Conservation (phyloP, 2,797 vertebrate genomes). For the Stomatorhinus walkeri region DNA sequence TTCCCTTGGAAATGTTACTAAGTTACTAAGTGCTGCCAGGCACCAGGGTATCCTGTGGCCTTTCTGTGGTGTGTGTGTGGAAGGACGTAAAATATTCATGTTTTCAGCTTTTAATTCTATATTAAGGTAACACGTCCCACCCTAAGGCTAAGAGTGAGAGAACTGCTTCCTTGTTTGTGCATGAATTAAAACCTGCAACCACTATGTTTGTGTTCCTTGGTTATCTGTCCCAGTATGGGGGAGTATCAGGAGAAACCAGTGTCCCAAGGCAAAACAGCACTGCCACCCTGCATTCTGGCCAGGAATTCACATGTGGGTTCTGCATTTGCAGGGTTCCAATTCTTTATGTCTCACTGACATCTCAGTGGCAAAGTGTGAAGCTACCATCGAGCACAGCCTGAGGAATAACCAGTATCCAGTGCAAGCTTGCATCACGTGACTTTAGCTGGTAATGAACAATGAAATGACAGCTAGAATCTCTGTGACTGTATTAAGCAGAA, state of each 20-base stretch:
- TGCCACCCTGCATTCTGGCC: neutral
- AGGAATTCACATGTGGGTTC: neutral
- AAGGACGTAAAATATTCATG: constrained; percentile 3
- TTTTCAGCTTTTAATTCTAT: constrained; percentile 19
- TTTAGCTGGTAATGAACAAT: neutral
- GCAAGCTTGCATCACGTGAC: neutral
- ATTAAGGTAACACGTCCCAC: constrained; percentile 12
- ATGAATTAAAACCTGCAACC: constrained; percentile 21
- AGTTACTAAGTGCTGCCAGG: neutral
- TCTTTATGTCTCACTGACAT: neutral
- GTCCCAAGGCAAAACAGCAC: neutral
- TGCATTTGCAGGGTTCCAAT: neutral
- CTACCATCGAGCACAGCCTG: neutral
- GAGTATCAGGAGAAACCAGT: neutral
- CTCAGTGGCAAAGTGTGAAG: neutral
- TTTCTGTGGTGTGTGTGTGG: neutral
- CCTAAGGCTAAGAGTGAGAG: constrained; percentile 14
- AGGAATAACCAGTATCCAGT: neutral
- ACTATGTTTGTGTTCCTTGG: neutral
- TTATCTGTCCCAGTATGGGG: constrained; percentile 27
- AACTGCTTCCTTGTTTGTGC: constrained; percentile 23
- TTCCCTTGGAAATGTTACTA: neutral
- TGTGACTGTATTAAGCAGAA: neutral
- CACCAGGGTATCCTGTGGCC: neutral
- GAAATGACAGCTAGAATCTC: neutral